Evolutionary conservation across 2,797 vertebrate genomes (phyloP), one percentile per base, ranked within the genome.

Genomic region (Triplophysa bombifrons): DNA sequence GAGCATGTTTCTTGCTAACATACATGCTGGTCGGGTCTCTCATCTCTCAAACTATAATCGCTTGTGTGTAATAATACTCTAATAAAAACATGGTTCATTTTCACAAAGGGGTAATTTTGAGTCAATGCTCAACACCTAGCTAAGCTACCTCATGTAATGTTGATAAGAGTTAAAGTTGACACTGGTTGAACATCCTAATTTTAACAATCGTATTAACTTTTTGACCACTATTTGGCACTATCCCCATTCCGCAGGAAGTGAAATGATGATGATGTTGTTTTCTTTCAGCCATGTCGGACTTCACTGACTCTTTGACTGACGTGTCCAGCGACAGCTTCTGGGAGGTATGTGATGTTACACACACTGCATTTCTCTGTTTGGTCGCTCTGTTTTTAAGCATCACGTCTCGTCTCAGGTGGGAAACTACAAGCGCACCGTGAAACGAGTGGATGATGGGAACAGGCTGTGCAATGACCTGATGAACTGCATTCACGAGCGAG

Each of bases 311-410:
- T 83, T 94, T 96, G 91, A 93, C 93, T 1, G 98, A 99, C 80
- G 96, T 98, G 82, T 97, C 96, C 87, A 99, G 98, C 44, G 98
- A 98, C 82, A 99, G 98, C 90, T 99, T 99, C 92, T 99, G 97
- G 98, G 98, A 99, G 97, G 98, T 99, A 90, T 88, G 10, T 0
- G 1, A 61, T 17, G 46, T 20, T 19, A 30, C 64, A 87, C 87
- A n/a, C 7, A 3, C 22, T 2, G 27, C 2, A 50, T 67, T 4
- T 67, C 10, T 25, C 11, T 1, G 20, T 5, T 14, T 11, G 8
- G 1, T 2, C 0, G 1, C 22, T 8, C 6, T 34, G 51, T 76
- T 3, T 55, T 22, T 75, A 12, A 41, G 8, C 4, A 6, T 34
- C 30, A 25, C 22, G 4, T n/a, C 44, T 53, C 10, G 5, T 27